Evolutionary conservation across 2,888 invertebrate genomes (phyloP), one percentile per base, ranked within the genome.

Genomic region (Morpho helenor): DNA sequence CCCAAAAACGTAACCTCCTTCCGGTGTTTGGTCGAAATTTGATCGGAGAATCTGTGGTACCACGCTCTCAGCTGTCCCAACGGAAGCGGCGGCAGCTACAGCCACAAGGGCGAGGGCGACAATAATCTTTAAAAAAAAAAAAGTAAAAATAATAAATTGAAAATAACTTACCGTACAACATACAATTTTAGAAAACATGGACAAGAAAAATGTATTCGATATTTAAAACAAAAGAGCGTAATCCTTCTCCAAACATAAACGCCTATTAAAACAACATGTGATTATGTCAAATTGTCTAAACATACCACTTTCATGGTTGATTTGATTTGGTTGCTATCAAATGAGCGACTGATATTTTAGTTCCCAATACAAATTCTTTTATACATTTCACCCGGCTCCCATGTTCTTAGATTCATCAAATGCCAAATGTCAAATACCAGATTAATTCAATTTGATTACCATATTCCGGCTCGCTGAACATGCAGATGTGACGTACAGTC

Each of bases 291-390:
- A 6, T 7, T 23, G 16, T 55, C 43, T 10, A 5, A 56, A 83
- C 86, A 68, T 79, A 88, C 89, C 82, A 83, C 69, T 82, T 89
- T 88, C 89, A 89, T 89, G 71, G 75, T 82, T 82, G 71, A 70
- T 76, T 75, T 75, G 73, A 66, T 76, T 76, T 70, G 72, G 74
- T 72, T 68, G 80, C 72, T 75, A 72, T 65, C 80, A 77, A 77
- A 77, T 77, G 78, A 77, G 78, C 82, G 77, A 87, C 85, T 89
- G 87, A 85, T 87, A 77, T 70, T 65, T 65, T 66, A 71, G 63
- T 69, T 68, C 59, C 72, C 66, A 72, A 68, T 68, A 69, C 79
- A 70, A 75, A 80, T 74, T 84, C 86, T 88, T 88, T 82, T 88
- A 89, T 88, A 88, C 83, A 83, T 82, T 82, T 82, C 81, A 77